These are phyloP conservation scores for Eucera pruinosa DNA, from an alignment of 2,888 invertebrate species.

Conservation along the genomic window DNA sequence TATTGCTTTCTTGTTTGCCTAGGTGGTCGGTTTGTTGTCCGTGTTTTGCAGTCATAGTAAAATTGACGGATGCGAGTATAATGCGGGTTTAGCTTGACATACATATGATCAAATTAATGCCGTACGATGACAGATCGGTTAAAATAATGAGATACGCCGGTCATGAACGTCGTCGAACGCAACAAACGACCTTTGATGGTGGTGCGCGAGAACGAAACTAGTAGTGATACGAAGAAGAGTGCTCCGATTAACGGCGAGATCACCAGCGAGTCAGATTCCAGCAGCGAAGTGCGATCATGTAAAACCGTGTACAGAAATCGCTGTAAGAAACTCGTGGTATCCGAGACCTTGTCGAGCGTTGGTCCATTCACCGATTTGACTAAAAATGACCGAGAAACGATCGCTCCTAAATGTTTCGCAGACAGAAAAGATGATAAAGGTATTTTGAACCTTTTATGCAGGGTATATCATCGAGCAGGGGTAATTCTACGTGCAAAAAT, in stretches of 20 bases:
- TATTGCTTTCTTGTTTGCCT: not conserved
- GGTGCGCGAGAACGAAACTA: constrained; percentile 51
- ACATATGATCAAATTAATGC: constrained; percentile 33
- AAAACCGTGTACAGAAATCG: constrained; percentile 25
- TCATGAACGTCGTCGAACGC: constrained; percentile 72
- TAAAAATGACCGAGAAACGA: constrained; percentile 30
- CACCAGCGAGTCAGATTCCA: constrained; percentile 42
- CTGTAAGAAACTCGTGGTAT: constrained; percentile 25
- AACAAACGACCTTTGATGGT: constrained; percentile 61
- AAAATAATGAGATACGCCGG: constrained; percentile 71
- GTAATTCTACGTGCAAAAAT: too few species aligned
- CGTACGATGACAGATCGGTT: constrained; percentile 44
- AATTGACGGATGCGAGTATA: constrained; percentile 12
- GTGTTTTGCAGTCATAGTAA: constrained; percentile 3
- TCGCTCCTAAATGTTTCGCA: not conserved
- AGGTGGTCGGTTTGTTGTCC: not conserved
- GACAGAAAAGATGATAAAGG: constrained; percentile 35
- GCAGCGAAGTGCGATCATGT: constrained; percentile 33
- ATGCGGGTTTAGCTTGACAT: constrained; percentile 27
- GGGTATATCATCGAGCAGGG: too few species aligned
- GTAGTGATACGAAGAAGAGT: constrained; percentile 27
- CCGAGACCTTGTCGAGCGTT: constrained; percentile 16
- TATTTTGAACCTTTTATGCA: too few species aligned
- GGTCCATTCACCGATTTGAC: constrained; percentile 19
- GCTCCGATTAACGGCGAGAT: constrained; percentile 35